Conservation (phyloP, 2,797 vertebrate genomes). For the Heterohyrax brucei region DNA sequence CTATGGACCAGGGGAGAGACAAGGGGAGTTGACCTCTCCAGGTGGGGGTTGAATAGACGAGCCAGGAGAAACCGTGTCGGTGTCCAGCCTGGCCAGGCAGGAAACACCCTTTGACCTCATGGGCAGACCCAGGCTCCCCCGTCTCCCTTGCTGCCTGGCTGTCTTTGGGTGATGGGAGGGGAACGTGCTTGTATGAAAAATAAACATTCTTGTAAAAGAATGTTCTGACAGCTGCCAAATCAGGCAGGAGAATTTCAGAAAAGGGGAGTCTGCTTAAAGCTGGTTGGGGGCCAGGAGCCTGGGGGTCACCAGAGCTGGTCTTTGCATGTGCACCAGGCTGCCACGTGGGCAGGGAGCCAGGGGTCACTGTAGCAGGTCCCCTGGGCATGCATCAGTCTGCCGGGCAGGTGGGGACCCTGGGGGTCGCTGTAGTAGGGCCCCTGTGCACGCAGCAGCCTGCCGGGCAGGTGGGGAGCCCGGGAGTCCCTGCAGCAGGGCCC, state of each 20-base stretch:
- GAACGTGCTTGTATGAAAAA: constrained; percentile 75
- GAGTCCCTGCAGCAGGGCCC: background rate
- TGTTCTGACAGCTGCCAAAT: constrained; percentile 55
- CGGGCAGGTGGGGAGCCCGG: too few species aligned
- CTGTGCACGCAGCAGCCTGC: constrained; percentile 59
- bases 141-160: background rate
- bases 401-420: background rate
- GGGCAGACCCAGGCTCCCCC: too few species aligned
- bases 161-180: background rate
- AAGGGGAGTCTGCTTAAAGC: constrained; percentile 50
- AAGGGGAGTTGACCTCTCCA: background rate
- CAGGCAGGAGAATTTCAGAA: constrained; percentile 73
- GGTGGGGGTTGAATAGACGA: background rate
- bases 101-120: too few species aligned
- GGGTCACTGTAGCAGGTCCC: too few species aligned
- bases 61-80: background rate
- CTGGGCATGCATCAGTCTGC: too few species aligned
- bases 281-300: background rate
- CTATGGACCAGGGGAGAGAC: background rate
- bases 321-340: too few species aligned
- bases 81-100: background rate
- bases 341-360: too few species aligned
- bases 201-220: background rate
- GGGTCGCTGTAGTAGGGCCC: constrained; percentile 13
- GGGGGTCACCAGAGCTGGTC: background rate